Evolutionary conservation across 37 sponge, comb jelly and placozoan genomes (phyloP), one percentile per base, ranked within the genome.

Genomic region (Halichondria panicea): DNA sequence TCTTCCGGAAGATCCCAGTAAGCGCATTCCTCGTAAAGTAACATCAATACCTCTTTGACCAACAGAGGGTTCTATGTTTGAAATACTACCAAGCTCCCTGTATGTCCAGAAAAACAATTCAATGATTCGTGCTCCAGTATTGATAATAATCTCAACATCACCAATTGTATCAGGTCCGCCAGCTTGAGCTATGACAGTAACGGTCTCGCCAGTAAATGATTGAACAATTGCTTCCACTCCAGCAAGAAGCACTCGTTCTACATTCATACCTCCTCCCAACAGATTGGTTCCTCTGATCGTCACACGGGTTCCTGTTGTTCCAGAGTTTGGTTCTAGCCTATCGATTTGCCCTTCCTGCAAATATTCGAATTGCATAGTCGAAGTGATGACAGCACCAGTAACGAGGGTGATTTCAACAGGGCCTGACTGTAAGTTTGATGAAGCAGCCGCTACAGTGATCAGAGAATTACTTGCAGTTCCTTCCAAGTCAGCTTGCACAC

Each of bases 41-140:
- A 93, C 89, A 0, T 32, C 32, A 18, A 85, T 73, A 6, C 93
- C 93, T 27, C 63, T 59, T 65, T 84, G 93, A 31, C 85, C 82
- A 27, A 60, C 21, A 11, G 63, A 0, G 2, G 93, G 93, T 0
- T 15, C 13, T 33, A 93, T 63, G n/a, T 28, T 18, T 4, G 79
- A 43, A 1, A 93, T 81, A 18, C 0, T 42, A 12, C 93, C 93
- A 1, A 71, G 46, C 0, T 68, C 57, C 4, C 64, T 46, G 70
- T 80, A 84, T 7, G 43, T 76, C 84, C 84, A 92, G 30, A 71
- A 57, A 9, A 6, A 27, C 15, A 4, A 9, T 0, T 63, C 66
- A 7, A 25, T 44, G 2, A 66, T 9, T 2, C 53, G 24, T 25
- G 93, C 72, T 15, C 82, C 82, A 31, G 92, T 92, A 55, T 87